Percentiles rank a stretch among this genome's conserved stretches.
These are phyloP conservation scores for Nomada fabriciana DNA, from an alignment of 2,888 invertebrate genomes.

Conservation along the genomic window DNA sequence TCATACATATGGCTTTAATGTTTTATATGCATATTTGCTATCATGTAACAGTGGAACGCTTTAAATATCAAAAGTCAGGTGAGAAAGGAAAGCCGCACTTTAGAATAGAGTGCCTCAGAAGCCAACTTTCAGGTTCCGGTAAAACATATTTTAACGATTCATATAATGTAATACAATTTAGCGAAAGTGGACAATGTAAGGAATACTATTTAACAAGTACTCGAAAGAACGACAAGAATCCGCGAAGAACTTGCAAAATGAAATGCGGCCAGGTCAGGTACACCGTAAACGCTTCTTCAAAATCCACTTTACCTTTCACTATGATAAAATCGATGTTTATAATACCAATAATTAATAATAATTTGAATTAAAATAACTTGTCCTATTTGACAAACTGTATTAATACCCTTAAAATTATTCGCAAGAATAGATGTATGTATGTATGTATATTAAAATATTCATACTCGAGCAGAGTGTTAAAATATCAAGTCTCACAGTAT, in stretches of 20 bases:
- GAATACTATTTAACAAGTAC: not conserved
- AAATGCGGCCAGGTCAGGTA: constrained; percentile 6
- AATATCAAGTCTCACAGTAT: too few species aligned
- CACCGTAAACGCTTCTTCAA: not conserved
- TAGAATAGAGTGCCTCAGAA: not conserved
- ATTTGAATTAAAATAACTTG: not conserved
- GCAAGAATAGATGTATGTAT: too few species aligned
- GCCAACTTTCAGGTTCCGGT: not conserved
- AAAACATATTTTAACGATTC: not conserved
- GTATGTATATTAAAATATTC: too few species aligned
- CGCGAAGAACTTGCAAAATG: not conserved
- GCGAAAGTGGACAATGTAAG: not conserved
- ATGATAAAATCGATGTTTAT: not conserved
- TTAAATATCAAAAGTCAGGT: too few species aligned
- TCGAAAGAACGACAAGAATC: constrained; percentile 1
- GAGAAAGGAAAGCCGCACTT: too few species aligned
- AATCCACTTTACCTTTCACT: not conserved
- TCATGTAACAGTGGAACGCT: too few species aligned
- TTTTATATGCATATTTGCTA: too few species aligned
- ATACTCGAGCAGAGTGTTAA: too few species aligned
- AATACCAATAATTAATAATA: not conserved
- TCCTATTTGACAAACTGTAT: not conserved
- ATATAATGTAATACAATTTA: constrained; percentile 11
- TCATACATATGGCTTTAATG: too few species aligned
- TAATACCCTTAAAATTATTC: too few species aligned